Evolutionary conservation across 2,113 vertebrate genomes (phyloP).

Genomic region (Odontesthes bonariensis): DNA sequence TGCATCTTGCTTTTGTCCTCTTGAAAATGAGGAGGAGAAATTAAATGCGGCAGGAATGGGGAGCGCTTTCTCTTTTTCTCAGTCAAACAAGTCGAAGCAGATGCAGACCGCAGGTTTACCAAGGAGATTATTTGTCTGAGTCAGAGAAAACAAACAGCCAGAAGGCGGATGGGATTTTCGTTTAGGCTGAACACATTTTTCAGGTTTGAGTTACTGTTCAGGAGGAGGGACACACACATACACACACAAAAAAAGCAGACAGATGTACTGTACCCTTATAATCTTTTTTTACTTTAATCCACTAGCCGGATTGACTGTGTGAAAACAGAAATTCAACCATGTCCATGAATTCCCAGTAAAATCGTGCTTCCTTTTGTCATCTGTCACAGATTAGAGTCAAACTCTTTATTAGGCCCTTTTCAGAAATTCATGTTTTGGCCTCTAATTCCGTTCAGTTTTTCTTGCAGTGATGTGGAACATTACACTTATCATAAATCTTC

Average conservation of each 20-base stretch:
- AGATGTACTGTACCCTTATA: conserved; percentile 9
- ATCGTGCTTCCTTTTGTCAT: too few relatives aligned
- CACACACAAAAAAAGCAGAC: conserved; percentile 16
- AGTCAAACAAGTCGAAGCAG: neutral
- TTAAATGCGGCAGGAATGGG: neutral
- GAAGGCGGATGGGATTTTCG: conserved; percentile 51
- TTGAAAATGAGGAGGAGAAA: conserved; percentile 16
- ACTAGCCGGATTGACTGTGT: too few relatives aligned
- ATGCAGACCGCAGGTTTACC: conserved; percentile 13
- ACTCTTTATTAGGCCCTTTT: too few relatives aligned
- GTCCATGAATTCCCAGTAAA: too few relatives aligned
- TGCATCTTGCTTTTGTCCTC: conserved; percentile 30
- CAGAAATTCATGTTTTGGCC: too few relatives aligned
- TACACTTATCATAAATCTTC: too few relatives aligned
- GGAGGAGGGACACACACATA: conserved; percentile 4
- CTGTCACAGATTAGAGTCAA: too few relatives aligned
- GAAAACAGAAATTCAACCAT: neutral
- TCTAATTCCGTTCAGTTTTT: too few relatives aligned
- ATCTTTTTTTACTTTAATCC: conserved; percentile 8
- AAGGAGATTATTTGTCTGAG: conserved; percentile 44
- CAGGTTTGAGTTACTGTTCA: conserved; percentile 38
- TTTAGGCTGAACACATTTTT: conserved; percentile 38
- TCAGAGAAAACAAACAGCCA: conserved; percentile 53
- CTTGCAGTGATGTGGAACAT: too few relatives aligned
- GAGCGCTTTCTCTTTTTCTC: neutral